Conservation (phyloP, 2,797 vertebrate species). For the Lepilemur septentrionalis region DNA sequence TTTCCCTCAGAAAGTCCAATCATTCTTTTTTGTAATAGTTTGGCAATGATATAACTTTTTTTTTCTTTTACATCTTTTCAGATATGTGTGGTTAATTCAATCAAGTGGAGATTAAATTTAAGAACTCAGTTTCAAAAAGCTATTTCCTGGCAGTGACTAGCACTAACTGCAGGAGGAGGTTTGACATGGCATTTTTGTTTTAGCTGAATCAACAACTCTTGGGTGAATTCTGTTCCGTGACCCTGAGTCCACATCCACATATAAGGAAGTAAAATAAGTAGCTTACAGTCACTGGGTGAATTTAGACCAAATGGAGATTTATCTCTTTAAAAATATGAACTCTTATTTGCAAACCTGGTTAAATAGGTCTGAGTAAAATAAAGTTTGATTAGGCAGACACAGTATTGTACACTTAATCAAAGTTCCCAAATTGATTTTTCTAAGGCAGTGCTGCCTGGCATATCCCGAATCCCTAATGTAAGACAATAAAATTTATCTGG, state of each 20-base stretch:
- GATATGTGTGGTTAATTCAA: slow-evolving; percentile 68
- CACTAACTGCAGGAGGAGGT: slow-evolving; percentile 40
- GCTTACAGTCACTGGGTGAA: not conserved
- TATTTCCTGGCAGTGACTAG: slow-evolving; percentile 56
- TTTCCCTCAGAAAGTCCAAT: slow-evolving; percentile 14
- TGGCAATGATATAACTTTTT: slow-evolving; percentile 24
- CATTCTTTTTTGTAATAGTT: slow-evolving; percentile 19
- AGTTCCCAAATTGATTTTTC: slow-evolving; percentile 45
- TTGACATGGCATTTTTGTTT: slow-evolving; percentile 66
- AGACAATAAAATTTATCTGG: slow-evolving; percentile 24
- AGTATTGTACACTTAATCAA: slow-evolving; percentile 42
- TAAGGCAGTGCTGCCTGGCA: not conserved
- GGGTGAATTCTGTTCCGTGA: slow-evolving; percentile 57
- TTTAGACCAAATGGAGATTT: not conserved
- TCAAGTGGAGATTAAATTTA: slow-evolving; percentile 75
- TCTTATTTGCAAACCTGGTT: slow-evolving; percentile 46
- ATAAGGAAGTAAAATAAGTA: slow-evolving; percentile 60
- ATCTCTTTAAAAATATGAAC: slow-evolving; percentile 32
- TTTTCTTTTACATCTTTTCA: slow-evolving; percentile 29
- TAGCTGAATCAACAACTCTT: slow-evolving; percentile 72
- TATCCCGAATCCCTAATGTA: not conserved
- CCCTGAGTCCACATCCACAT: not conserved
- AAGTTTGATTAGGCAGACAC: slow-evolving; percentile 38
- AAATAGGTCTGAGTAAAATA: slow-evolving; percentile 29
- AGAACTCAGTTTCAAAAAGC: slow-evolving; percentile 28